Evolutionary conservation across 2,797 vertebrate species (phyloP).

Genomic region (Microctenopoma lineatum): DNA sequence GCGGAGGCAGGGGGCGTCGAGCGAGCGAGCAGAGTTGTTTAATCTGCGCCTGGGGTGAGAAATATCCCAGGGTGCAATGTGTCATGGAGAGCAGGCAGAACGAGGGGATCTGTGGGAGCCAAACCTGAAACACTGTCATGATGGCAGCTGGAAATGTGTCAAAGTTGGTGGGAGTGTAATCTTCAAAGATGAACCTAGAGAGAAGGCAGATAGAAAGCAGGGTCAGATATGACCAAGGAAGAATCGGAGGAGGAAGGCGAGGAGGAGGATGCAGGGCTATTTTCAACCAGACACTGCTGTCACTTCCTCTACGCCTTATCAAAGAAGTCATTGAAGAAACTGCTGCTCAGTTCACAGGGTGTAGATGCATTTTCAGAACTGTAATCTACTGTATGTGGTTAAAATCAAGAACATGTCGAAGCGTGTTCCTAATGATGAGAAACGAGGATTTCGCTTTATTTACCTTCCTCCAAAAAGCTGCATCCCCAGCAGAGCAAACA

Average conservation of each 20-base stretch:
- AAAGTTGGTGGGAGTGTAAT: conserved; percentile 98
- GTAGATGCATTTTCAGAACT: conserved; percentile 14
- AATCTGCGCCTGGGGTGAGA: conserved; percentile 80
- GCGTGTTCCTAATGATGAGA: neutral
- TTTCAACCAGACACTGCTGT: conserved; percentile 57
- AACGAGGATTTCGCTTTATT: conserved; percentile 12
- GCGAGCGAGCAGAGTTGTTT: conserved; percentile 76
- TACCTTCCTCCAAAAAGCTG: conserved; percentile 98
- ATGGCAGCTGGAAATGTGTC: conserved; percentile 98
- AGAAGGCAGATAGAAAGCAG: conserved; percentile 62
- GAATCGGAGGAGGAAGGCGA: conserved; percentile 56
- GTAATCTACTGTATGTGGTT: conserved; percentile 6
- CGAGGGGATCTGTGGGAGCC: conserved; percentile 71
- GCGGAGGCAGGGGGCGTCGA: conserved; percentile 70
- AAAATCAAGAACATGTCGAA: conserved; percentile 1
- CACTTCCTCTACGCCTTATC: conserved; percentile 58
- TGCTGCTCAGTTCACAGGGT: conserved; percentile 21
- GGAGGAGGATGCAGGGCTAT: conserved; percentile 70
- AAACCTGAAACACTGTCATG: conserved; percentile 99
- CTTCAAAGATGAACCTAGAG: conserved; percentile 97
- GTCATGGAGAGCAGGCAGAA: conserved; percentile 73
- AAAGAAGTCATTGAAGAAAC: conserved; percentile 53
- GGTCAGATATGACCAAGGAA: conserved; percentile 71
- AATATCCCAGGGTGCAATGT: conserved; percentile 81
- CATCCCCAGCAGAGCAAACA: conserved; percentile 98